Base-by-base conservation (phyloP, 2,113 vertebrate genomes). In the Corapipo altera region DNA sequence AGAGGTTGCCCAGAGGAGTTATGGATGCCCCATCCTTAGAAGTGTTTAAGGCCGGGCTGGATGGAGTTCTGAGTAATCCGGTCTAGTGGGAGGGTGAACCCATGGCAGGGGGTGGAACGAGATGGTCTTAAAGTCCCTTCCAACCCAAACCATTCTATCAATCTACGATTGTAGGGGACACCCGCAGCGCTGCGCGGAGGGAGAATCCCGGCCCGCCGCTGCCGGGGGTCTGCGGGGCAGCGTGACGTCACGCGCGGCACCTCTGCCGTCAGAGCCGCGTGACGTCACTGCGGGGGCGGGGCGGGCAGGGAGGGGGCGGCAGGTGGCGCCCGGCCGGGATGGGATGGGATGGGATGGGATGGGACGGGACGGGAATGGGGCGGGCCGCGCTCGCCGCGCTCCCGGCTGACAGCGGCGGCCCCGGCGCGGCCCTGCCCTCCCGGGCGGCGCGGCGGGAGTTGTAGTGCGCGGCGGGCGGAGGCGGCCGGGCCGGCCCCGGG, bases 361-460 rank as follows among this genome's bases (percentile, higher is more conserved):
- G 54, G 54, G 39, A 11, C 11, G 39, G 39, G 39, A 39, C 11
- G 39, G 39, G 39, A 19, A 61, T 13, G 61, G 51, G 71, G 52
- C 39, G 52, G 39, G 39, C 39, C 12, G 12, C 39, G 39, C 39
- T 41, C 39, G 12, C 39, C 39, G 39, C 39, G 39, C 39, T 23
- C 51, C 85, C 65, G 32, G 70, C 48, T 49, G 72, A 58, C 59
- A 95, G 74, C 64, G 24, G 41, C 55, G 13, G 57, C 14, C 52
- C 33, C 55, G 11, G 57, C 19, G 39, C 30, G 41, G 28, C 62
- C 30, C 39, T 41, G 39, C 44, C 21, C 69, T 49, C 26, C 8
- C 23, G 58, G 71, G 33, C 73, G 89, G 97, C 91, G 94, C 94
- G 57, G 41, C 95, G 98, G 98, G 91, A 95, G 55, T 72, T 96